These are phyloP conservation scores for Drosophila arawakana DNA, from an alignment of 1,140 invertebrate species.

Conservation along the genomic window DNA sequence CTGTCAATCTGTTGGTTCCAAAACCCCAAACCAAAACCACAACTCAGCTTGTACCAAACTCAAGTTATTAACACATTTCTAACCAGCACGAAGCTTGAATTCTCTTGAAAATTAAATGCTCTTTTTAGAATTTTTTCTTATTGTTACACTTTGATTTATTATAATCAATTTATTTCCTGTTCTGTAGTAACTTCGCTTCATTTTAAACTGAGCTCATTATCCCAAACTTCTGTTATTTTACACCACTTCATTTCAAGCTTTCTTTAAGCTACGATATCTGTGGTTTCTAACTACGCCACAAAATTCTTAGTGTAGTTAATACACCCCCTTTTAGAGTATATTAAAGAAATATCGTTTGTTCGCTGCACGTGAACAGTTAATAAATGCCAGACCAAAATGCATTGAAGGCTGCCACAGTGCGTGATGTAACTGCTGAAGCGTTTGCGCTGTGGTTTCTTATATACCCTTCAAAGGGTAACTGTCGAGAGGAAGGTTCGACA, in stretches of 20 bases:
- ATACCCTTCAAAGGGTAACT: slow-evolving; percentile 3
- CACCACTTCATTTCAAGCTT: too few relatives aligned
- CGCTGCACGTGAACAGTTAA: slow-evolving; percentile 77
- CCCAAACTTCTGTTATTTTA: too few relatives aligned
- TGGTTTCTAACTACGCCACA: too few relatives aligned
- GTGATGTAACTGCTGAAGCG: slow-evolving; percentile 66
- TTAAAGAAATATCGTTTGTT: slow-evolving; percentile 60
- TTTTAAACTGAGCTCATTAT: too few relatives aligned
- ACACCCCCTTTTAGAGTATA: slow-evolving; percentile 17
- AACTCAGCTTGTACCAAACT: slow-evolving; percentile 2
- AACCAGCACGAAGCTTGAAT: neutral
- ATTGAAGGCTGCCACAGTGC: slow-evolving; percentile 66
- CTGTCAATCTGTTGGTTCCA: slow-evolving; percentile 3
- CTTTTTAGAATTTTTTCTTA: neutral
- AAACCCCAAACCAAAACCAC: neutral
- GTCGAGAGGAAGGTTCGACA: neutral
- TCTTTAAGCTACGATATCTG: too few relatives aligned
- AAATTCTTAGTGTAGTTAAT: neutral
- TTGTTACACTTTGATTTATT: neutral
- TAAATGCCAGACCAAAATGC: slow-evolving; percentile 73
- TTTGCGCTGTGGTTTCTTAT: slow-evolving; percentile 22
- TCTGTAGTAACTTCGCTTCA: too few relatives aligned
- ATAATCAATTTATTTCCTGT: neutral
- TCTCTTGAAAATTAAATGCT: neutral
- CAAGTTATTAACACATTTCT: slow-evolving; percentile 11